These are phyloP conservation scores for Himalopsyche phryganea DNA, from an alignment of 1,140 invertebrate genomes.

Conservation along the genomic window DNA sequence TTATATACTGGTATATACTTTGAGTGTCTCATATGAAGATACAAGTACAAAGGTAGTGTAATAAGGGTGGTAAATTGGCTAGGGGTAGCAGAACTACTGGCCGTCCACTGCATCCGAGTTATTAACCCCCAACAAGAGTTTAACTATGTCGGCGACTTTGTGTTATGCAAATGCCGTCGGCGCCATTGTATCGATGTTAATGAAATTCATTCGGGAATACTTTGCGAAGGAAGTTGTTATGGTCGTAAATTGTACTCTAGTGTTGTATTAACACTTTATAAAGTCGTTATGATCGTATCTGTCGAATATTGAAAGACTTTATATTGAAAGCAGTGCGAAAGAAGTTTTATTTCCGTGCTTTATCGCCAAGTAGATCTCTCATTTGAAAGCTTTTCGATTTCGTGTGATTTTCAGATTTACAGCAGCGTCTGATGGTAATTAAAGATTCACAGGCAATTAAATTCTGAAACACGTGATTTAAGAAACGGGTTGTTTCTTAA, in stretches of 20 bases:
- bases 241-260: slow-evolving; percentile 14
- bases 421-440: too few species aligned
- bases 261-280: slow-evolving; percentile 22
- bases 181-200: slow-evolving; percentile 32
- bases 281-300: slow-evolving; percentile 21
- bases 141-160: slow-evolving; percentile 19
- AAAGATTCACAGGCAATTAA: too few species aligned
- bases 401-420: too few species aligned
- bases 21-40: too few species aligned
- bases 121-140: slow-evolving; percentile 11
- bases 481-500: too few species aligned
- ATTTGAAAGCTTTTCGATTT: too few species aligned
- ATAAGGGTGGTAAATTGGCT: too few species aligned
- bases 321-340: slow-evolving; percentile 13
- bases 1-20: too few species aligned
- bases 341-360: not conserved
- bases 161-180: slow-evolving; percentile 21
- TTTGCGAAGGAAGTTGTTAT: slow-evolving; percentile 19
- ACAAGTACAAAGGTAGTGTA: too few species aligned
- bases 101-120: slow-evolving; percentile 10
- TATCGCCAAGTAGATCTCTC: too few species aligned
- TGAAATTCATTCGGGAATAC: slow-evolving; percentile 29
- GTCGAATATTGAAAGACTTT: slow-evolving; percentile 17
- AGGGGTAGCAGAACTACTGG: slow-evolving; percentile 3
- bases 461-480: too few species aligned